Base-by-base conservation (phyloP, 2,888 invertebrate genomes). In the Oeneis ivallda region DNA sequence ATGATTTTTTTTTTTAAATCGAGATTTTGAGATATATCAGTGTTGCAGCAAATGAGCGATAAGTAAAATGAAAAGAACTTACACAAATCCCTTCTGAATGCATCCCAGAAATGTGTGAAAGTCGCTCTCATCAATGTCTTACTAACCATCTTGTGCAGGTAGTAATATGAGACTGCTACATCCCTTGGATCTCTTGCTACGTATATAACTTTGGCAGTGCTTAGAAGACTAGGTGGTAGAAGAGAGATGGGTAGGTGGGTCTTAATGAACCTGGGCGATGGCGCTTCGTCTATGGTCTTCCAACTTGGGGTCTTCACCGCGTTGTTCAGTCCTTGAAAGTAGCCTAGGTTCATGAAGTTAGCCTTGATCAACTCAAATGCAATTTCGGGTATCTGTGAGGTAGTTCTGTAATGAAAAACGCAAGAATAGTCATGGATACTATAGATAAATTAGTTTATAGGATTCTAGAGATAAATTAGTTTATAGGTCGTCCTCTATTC, bases 121-220 rank as follows among this genome's bases (percentile, higher is more conserved):
- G 84, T 87, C 0, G 93, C 93, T 17, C 83, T 86, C 74, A 93
- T 91, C 0, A 93, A 86, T 57, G 93, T 74, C 63, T 84, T 88
- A 0, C 62, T 87, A 39, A 94, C 82, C 75, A 95, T 88, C 70
- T 92, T 93, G 74, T 94, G 93, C 65, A 95, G 93, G 76, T 95
- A 94, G 77, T 92, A 96, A 74, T 94, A 95, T 0, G 96, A 96
- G 0, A 96, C 93, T 2, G 93, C 93, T 0, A 94, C 94, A 76
- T 96, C 96, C 73, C 95, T 94, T 0, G 95, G 94, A 77, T 96
- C 95, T 73, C 96, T 92, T 0, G 94, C 93, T 0, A 95, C 94
- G 76, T 96, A 96, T 17, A 96, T 90, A 4, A 96, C 90, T 73
- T 87, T 89, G 0, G 94, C 94, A 85, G 82, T 85, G 72, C 83